Evolutionary conservation across 2,113 vertebrate genomes (phyloP).

Genomic region (Labeo catla): DNA sequence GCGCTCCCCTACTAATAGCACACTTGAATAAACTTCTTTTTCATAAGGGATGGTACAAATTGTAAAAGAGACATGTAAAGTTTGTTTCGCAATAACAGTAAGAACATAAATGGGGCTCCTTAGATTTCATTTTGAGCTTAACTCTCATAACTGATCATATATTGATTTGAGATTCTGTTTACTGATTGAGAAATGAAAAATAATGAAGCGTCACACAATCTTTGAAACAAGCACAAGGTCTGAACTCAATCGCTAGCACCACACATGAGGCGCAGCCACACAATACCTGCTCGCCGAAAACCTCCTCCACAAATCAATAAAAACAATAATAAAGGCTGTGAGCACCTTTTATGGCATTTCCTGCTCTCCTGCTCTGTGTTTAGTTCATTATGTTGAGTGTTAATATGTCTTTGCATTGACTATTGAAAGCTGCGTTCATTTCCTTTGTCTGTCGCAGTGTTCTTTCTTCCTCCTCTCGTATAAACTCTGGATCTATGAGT

Average conservation of each 20-base stretch:
- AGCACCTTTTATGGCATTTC: neutral
- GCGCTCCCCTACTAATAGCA: no score
- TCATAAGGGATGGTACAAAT: no score
- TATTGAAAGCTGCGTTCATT: neutral
- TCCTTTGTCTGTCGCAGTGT: neutral
- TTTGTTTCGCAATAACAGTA: neutral
- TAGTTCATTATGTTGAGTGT: neutral
- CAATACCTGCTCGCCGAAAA: neutral
- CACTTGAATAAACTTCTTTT: no score
- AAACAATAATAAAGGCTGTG: neutral
- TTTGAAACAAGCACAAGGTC: neutral
- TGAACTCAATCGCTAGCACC: neutral
- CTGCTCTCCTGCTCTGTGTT: neutral
- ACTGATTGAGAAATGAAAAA: neutral
- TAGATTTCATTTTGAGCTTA: neutral
- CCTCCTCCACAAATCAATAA: neutral
- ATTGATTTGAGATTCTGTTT: neutral
- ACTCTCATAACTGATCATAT: neutral
- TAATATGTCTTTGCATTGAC: neutral
- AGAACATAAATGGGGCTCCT: neutral
- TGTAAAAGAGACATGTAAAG: neutral
- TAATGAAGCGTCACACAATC: neutral
- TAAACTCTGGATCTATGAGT: neutral
- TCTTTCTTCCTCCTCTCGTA: neutral
- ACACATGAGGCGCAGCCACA: neutral